A percentile compares a stretch with the other conserved stretches of the same genome.
These are phyloP conservation scores for Pinna nobilis DNA, from an alignment of 1,140 invertebrate genomes.

Conservation along the genomic window DNA sequence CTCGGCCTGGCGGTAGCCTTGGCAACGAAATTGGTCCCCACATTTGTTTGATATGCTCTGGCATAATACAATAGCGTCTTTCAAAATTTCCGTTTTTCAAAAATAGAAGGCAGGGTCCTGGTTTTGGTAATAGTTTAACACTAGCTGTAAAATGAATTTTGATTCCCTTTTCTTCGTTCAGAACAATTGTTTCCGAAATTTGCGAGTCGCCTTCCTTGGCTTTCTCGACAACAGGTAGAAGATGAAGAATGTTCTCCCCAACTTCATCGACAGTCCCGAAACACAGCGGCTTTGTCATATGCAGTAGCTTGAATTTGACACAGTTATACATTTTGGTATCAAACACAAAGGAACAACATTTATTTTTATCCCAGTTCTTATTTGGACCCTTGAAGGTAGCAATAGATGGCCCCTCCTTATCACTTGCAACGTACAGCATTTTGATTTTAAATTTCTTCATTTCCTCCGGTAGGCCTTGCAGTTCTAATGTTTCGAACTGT, in stretches of 20 bases:
- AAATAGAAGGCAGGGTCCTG: constrained; percentile 56
- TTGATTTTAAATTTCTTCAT: constrained; percentile 59
- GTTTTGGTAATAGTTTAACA: constrained; percentile 46
- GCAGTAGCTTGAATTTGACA: constrained; percentile 49
- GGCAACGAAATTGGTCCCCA: constrained; percentile 72
- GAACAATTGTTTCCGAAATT: constrained; percentile 34
- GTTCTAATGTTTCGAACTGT: constrained; percentile 53
- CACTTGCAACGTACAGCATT: constrained; percentile 53
- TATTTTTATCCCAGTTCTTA: constrained; percentile 54
- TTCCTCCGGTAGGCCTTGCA: constrained; percentile 54
- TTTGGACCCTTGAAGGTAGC: constrained; percentile 47
- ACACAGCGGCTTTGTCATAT: constrained; percentile 36
- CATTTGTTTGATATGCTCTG: constrained; percentile 68
- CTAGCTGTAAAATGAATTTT: constrained; percentile 44
- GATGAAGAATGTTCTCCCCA: constrained; percentile 44
- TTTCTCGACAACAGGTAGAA: constrained; percentile 49
- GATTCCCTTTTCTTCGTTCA: constrained; percentile 47
- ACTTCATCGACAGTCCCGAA: constrained; percentile 43
- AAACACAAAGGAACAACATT: constrained; percentile 49
- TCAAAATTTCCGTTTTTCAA: constrained; percentile 56
- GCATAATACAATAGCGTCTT: constrained; percentile 66
- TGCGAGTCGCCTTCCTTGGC: constrained; percentile 27
- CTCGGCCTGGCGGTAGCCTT: constrained; percentile 59
- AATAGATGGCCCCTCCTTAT: constrained; percentile 52
- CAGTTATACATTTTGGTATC: constrained; percentile 56